phyloP scores from a whole-genome alignment of 2,888 invertebrate genomes.

The Argyresthia goedartella region DNA sequence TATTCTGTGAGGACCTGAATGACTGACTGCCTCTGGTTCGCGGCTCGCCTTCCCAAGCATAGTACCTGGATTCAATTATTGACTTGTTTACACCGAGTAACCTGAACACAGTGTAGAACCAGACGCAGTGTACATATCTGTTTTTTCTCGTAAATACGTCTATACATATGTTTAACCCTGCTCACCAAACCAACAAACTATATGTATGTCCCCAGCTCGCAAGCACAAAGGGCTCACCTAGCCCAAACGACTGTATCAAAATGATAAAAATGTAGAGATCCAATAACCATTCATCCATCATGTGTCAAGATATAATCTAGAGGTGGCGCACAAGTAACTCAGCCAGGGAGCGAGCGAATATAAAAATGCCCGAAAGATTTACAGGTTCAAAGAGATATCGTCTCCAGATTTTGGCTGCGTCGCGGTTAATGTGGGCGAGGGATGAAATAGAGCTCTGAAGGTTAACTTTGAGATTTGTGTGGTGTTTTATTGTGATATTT shows the following conservation, averaged over 20 bases:
- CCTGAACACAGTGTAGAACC: too few relatives aligned
- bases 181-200: too few relatives aligned
- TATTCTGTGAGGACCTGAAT: too few relatives aligned
- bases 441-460: background rate
- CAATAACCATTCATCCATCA: constrained; percentile 87
- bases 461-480: constrained; percentile 1
- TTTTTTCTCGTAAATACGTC: too few relatives aligned
- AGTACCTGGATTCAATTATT: too few relatives aligned
- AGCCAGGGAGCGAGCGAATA: constrained; percentile 59
- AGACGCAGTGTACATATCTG: too few relatives aligned
- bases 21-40: too few relatives aligned
- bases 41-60: too few relatives aligned
- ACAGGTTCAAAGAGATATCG: constrained; percentile 60
- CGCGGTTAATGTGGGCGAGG: constrained; percentile 17
- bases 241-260: constrained; percentile 60
- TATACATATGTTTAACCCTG: too few relatives aligned
- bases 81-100: too few relatives aligned
- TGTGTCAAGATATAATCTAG: constrained; percentile 79
- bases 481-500: background rate
- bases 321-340: constrained; percentile 63
- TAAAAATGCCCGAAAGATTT: constrained; percentile 68
- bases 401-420: constrained; percentile 52
- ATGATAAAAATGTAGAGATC: constrained; percentile 76
- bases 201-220: constrained; percentile 5
- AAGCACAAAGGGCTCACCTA: constrained; percentile 36